Evolutionary conservation across 2,888 invertebrate species (phyloP).

Genomic region (Opisthograptis luteolata): DNA sequence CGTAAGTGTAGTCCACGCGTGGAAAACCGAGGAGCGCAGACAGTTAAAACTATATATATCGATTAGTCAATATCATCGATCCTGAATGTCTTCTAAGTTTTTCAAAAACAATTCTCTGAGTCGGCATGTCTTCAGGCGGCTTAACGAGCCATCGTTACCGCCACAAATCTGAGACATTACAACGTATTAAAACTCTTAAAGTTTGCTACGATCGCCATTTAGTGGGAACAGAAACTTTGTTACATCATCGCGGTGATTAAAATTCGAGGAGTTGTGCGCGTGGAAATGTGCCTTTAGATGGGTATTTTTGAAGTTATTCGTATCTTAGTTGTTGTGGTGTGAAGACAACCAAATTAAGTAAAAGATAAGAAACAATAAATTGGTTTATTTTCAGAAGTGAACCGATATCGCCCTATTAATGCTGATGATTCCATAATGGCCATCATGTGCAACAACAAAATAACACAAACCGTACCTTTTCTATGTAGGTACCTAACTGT

Average conservation of each 20-base stretch:
- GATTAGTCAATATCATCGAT: background rate
- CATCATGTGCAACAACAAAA: no score
- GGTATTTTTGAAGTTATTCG: background rate
- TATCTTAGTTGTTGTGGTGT: no score
- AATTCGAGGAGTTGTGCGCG: constrained; percentile 64
- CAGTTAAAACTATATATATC: no score
- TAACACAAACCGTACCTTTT: no score
- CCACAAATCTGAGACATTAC: constrained; percentile 81
- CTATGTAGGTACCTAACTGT: no score
- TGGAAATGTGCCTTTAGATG: constrained; percentile 33
- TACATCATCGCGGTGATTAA: constrained; percentile 74
- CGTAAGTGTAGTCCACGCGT: no score
- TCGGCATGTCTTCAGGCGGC: constrained; percentile 59
- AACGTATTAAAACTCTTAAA: constrained; percentile 82
- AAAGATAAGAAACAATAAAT: no score
- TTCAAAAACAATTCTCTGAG: constrained; percentile 60
- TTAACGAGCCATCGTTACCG: constrained; percentile 78
- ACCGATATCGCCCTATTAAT: no score
- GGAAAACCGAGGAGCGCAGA: no score
- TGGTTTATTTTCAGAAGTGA: no score
- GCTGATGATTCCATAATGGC: no score
- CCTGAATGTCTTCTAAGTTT: constrained; percentile 34
- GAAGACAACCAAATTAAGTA: no score
- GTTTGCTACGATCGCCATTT: constrained; percentile 75
- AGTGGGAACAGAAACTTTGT: constrained; percentile 77